Conservation (phyloP, 2,113 vertebrate species). For the Pteropus alecto region DNA sequence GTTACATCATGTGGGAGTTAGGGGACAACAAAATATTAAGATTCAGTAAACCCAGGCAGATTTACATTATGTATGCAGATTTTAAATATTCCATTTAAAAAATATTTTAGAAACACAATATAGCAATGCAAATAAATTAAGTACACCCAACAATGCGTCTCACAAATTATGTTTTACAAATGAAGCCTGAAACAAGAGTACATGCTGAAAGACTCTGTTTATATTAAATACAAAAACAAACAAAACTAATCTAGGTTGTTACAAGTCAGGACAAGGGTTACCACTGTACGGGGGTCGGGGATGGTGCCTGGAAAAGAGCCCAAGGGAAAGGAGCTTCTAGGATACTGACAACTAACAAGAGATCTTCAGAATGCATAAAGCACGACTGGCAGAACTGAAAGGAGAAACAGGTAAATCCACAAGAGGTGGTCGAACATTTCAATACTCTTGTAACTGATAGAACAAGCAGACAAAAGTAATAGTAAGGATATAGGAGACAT, state of each 20-base stretch:
- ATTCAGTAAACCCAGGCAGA: background rate
- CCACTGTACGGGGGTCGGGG: background rate
- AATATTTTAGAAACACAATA: background rate
- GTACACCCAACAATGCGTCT: background rate
- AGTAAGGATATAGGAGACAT: background rate
- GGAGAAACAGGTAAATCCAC: background rate
- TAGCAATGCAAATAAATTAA: background rate
- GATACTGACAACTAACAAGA: background rate
- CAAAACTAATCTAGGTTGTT: background rate
- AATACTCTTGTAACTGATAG: background rate
- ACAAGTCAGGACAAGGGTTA: background rate
- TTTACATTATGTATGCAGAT: background rate
- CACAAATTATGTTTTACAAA: background rate
- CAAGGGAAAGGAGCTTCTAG: background rate
- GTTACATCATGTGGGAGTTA: background rate
- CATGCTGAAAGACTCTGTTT: background rate
- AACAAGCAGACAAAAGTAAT: background rate
- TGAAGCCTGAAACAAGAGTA: background rate
- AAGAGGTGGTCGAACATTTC: background rate
- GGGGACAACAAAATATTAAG: background rate
- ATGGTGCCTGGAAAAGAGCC: background rate
- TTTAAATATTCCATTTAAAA: background rate
- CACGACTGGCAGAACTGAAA: background rate
- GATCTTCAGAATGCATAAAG: background rate
- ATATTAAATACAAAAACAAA: background rate